These are phyloP conservation scores for Darevskia nairensis DNA, from an alignment of 2,797 vertebrate genomes.

Conservation along the genomic window DNA sequence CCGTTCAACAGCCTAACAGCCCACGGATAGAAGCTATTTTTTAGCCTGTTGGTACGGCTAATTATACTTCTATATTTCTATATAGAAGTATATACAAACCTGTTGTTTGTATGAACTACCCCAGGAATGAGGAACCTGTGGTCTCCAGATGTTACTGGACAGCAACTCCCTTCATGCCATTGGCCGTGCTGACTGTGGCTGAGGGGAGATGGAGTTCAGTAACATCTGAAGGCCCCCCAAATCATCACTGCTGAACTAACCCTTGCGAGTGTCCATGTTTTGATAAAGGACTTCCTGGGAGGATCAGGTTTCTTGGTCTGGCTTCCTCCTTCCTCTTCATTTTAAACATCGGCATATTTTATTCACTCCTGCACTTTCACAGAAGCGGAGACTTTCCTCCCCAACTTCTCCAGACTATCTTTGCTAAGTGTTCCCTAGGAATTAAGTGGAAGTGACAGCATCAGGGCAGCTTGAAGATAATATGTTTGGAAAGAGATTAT, in stretches of 20 bases:
- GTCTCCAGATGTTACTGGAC: no score
- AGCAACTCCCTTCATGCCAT: no score
- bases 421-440: conserved; percentile 38
- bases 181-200: no score
- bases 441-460: conserved; percentile 55
- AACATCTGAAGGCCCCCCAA: no score
- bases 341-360: conserved; percentile 36
- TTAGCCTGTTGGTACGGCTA: no score
- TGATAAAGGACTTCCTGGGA: background rate
- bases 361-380: conserved; percentile 12
- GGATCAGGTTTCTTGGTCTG: background rate
- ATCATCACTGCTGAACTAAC: no score
- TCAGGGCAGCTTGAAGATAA: conserved; percentile 38
- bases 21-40: no score
- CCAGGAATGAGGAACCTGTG: no score
- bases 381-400: conserved; percentile 15
- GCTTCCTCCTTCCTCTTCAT: background rate
- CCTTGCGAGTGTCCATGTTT: conserved; percentile 2
- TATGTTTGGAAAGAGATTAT: conserved; percentile 44
- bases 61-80: no score
- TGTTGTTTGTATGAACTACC: conserved; percentile 10
- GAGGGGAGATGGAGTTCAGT: no score
- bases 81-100: background rate
- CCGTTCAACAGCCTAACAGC: no score
- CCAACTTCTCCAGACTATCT: conserved; percentile 34